Evolutionary conservation across 2,888 invertebrate genomes (phyloP).

Genomic region (Cataglyphis altisquamis): DNA sequence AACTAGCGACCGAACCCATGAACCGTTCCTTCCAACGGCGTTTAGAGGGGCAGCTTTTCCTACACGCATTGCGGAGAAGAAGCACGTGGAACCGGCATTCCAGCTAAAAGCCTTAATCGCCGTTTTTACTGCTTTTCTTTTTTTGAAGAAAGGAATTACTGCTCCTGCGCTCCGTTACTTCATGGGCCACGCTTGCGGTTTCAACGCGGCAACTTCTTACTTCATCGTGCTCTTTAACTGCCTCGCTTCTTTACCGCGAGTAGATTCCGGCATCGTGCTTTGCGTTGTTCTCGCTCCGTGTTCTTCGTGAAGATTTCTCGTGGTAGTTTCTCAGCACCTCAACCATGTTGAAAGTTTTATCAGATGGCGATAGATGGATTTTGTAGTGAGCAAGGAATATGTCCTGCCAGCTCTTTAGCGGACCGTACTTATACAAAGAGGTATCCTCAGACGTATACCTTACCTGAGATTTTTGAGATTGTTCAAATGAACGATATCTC

Average conservation of each 20-base stretch:
- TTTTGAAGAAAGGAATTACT: conserved; percentile 75
- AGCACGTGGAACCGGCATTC: conserved; percentile 66
- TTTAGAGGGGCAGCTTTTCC: conserved; percentile 53
- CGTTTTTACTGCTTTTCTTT: conserved; percentile 73
- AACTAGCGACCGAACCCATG: conserved; percentile 75
- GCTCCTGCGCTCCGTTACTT: conserved; percentile 57
- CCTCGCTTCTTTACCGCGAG: conserved; percentile 36
- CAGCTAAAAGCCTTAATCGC: conserved; percentile 81
- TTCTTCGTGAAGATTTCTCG: conserved; percentile 51
- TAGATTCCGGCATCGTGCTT: conserved; percentile 44
- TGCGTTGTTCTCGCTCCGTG: conserved; percentile 49
- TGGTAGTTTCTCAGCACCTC: conserved; percentile 30
- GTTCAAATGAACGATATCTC: conserved; percentile 18
- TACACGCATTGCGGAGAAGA: conserved; percentile 62
- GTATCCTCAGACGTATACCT: not conserved
- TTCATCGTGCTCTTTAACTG: conserved; percentile 51
- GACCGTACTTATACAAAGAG: not conserved
- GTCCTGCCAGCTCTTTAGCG: not conserved
- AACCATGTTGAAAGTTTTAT: conserved; percentile 56
- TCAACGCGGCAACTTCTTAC: conserved; percentile 52
- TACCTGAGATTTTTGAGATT: not conserved
- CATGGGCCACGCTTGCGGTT: conserved; percentile 60
- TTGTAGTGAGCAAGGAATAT: not conserved
- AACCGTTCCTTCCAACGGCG: conserved; percentile 75
- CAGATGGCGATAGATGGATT: conserved; percentile 4